Conservation (phyloP, 2,113 vertebrate genomes). For the Terrapene triunguis region DNA sequence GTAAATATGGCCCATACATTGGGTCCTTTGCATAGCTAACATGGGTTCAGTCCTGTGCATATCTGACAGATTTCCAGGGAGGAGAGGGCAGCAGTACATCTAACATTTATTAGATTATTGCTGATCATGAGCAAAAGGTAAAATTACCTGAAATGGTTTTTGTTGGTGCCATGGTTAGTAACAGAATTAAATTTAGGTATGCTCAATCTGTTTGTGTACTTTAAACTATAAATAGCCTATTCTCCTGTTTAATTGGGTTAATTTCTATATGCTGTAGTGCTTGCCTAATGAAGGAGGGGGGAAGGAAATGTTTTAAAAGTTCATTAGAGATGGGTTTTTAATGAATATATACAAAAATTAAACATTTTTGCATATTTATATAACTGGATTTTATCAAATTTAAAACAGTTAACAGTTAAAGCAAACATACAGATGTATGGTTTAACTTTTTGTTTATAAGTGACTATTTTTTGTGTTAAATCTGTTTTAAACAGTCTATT, state of each 20-base stretch:
- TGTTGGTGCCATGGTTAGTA: slow-evolving; percentile 17
- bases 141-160: slow-evolving; percentile 38
- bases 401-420: not conserved
- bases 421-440: not conserved
- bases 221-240: not conserved
- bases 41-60: not conserved
- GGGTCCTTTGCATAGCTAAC: not conserved
- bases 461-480: not conserved
- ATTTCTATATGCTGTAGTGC: not conserved
- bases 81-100: not conserved
- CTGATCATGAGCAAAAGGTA: not conserved
- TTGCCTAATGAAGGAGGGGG: not conserved
- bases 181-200: slow-evolving; percentile 33
- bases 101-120: not conserved
- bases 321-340: not conserved
- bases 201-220: slow-evolving; percentile 11
- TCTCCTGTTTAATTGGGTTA: slow-evolving; percentile 4
- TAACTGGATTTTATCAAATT: not conserved
- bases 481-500: not conserved
- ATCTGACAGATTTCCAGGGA: not conserved
- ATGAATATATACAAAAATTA: not conserved
- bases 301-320: not conserved
- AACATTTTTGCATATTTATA: not conserved
- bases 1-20: not conserved
- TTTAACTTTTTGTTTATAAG: not conserved